Evolutionary conservation across 2,888 invertebrate species (phyloP).

Genomic region (Meliscaeva auricollis): DNA sequence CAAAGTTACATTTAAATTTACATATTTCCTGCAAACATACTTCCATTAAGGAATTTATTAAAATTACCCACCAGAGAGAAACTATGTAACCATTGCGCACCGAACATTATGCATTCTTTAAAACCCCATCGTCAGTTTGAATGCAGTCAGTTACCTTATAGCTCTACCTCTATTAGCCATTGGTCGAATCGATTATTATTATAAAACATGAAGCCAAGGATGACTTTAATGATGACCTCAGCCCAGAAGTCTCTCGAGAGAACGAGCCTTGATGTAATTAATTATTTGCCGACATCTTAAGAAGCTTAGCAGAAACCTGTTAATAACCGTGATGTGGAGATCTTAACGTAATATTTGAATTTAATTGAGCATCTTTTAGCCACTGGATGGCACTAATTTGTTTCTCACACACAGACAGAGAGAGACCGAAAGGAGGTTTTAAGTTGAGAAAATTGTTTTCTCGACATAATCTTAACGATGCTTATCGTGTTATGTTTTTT

Average conservation of each 20-base stretch:
- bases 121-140: too few species aligned
- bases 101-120: conserved; percentile 14
- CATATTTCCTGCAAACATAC: background rate
- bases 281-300: conserved; percentile 66
- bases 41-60: background rate
- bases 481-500: conserved; percentile 29
- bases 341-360: conserved; percentile 46
- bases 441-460: conserved; percentile 30
- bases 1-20: too few species aligned
- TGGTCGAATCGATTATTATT: conserved; percentile 7
- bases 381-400: conserved; percentile 33
- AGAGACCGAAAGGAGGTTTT: conserved; percentile 5
- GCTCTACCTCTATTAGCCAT: background rate
- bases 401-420: conserved; percentile 18
- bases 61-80: background rate
- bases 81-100: background rate
- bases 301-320: conserved; percentile 59
- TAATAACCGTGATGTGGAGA: conserved; percentile 40
- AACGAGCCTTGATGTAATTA: conserved; percentile 55
- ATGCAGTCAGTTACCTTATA: background rate
- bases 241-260: conserved; percentile 4
- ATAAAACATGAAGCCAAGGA: conserved; percentile 9
- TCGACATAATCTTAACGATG: conserved; percentile 50
- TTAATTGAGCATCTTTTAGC: conserved; percentile 44
- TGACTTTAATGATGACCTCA: conserved; percentile 31